phyloP scores from a whole-genome alignment of 2,797 vertebrate species.

The Poecilia picta region DNA sequence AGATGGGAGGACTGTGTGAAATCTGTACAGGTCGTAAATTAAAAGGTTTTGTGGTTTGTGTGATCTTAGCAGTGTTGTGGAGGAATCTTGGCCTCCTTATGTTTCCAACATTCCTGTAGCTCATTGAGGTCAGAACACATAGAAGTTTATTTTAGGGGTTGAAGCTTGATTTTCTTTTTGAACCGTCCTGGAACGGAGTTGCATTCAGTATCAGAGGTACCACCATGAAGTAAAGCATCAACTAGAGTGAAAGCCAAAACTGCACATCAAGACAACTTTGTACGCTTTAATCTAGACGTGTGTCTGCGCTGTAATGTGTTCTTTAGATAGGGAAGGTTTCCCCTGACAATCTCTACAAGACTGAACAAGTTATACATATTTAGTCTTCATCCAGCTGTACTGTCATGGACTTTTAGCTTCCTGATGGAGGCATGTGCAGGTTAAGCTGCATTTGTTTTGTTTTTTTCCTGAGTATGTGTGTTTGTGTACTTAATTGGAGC shows the following conservation, averaged over 20 bases:
- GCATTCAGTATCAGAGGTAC: neutral
- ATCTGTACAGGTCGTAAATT: neutral
- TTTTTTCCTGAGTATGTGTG: neutral
- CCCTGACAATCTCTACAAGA: neutral
- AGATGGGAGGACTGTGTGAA: neutral
- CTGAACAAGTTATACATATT: slow-evolving; percentile 1
- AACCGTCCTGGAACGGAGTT: neutral
- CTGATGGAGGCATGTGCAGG: neutral
- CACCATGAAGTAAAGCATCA: neutral
- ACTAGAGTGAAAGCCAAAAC: neutral
- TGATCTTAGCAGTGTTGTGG: neutral
- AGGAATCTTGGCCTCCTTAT: neutral
- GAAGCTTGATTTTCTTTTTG: neutral
- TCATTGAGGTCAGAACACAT: neutral
- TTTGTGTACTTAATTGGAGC: too few species aligned
- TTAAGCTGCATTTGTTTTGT: neutral
- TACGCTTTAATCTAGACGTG: neutral
- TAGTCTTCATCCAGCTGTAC: neutral
- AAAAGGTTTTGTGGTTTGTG: neutral
- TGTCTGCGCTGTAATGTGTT: neutral
- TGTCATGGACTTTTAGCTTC: neutral
- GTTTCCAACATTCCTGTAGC: slow-evolving; percentile 3
- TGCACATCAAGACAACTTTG: neutral
- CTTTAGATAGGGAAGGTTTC: neutral
- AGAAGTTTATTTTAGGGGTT: neutral